These are phyloP conservation scores for Podilymbus podiceps DNA, from an alignment of 2,113 vertebrate genomes.

Conservation along the genomic window DNA sequence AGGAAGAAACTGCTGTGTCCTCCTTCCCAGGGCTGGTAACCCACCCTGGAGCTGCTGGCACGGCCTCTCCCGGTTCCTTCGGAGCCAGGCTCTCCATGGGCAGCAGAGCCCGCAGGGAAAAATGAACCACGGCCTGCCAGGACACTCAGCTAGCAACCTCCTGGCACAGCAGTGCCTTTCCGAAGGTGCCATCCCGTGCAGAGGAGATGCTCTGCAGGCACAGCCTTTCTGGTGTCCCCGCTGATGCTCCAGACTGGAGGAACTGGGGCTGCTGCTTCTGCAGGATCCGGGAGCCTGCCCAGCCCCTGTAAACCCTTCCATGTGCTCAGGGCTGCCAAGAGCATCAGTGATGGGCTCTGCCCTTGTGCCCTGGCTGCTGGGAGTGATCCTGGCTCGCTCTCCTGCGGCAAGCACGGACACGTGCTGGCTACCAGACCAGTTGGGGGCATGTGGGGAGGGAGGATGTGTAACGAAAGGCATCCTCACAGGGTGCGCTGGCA, in stretches of 20 bases:
- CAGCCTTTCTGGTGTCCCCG: neutral
- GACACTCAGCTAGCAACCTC: neutral
- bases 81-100: neutral
- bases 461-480: neutral
- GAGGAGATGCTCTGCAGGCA: neutral
- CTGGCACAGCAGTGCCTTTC: neutral
- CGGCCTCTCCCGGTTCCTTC: neutral
- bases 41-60: conserved; percentile 43
- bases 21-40: conserved; percentile 33
- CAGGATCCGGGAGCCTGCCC: neutral
- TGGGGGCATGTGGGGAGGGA: neutral
- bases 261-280: neutral
- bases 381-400: neutral
- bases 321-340: neutral
- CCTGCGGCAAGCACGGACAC: fast-evolving
- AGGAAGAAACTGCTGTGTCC: neutral
- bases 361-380: neutral
- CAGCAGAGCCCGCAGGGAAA: neutral
- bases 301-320: neutral
- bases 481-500: neutral
- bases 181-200: fast-evolving
- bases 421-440: neutral
- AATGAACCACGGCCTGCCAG: neutral
- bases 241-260: neutral
- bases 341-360: neutral